phyloP scores from a whole-genome alignment of 1,140 invertebrate genomes.

The Scaptomyza montana region DNA sequence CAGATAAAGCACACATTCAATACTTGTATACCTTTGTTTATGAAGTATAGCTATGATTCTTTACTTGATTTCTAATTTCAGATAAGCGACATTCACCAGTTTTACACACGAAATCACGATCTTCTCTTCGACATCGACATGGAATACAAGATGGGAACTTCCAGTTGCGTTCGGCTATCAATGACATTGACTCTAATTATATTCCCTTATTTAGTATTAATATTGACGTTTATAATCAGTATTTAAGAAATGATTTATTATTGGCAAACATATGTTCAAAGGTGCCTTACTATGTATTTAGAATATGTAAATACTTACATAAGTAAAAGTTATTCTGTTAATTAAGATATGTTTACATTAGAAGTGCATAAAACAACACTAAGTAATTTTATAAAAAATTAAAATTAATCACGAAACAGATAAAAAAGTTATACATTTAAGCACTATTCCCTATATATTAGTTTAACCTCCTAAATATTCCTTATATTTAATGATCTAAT shows the following conservation, averaged over 20 bases:
- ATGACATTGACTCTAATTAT: conserved; percentile 33
- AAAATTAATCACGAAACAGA: conserved; percentile 1
- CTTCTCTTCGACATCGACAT: conserved; percentile 80
- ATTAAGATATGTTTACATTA: no score
- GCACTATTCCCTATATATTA: neutral
- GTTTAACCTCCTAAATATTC: neutral
- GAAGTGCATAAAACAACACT: no score
- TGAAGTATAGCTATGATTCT: neutral
- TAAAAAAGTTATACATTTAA: conserved; percentile 5
- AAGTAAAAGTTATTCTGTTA: no score
- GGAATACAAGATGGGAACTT: conserved; percentile 83
- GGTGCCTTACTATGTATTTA: conserved; percentile 77
- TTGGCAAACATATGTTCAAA: conserved; percentile 69
- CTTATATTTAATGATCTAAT: neutral
- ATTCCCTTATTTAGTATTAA: conserved; percentile 45
- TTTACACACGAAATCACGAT: conserved; percentile 82
- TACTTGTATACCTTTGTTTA: neutral
- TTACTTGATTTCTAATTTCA: conserved; percentile 26
- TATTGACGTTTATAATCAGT: conserved; percentile 36
- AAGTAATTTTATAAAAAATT: no score
- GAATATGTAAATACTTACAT: conserved; percentile 15
- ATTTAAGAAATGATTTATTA: conserved; percentile 52
- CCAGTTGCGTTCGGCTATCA: conserved; percentile 50
- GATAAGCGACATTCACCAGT: conserved; percentile 84
- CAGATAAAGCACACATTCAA: no score